phyloP scores from a whole-genome alignment of 1,140 invertebrate genomes.

The Apis dorsata region DNA sequence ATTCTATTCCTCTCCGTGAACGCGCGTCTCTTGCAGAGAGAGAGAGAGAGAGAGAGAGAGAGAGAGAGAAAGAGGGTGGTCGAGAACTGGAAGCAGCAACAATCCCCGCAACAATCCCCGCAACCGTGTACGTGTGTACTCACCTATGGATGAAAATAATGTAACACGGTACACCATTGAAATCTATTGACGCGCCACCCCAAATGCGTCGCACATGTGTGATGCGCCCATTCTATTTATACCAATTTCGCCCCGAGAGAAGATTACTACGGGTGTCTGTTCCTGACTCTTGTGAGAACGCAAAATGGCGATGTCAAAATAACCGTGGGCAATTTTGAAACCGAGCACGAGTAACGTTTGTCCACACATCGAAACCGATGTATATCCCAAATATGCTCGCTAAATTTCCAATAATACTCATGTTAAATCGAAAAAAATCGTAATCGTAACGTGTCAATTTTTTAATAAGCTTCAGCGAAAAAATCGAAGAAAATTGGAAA shows the following conservation, averaged over 20 bases:
- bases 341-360: not conserved
- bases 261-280: not conserved
- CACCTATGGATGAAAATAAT: conserved; percentile 74
- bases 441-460: no score
- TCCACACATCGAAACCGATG: no score
- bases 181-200: conserved; percentile 75
- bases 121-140: not conserved
- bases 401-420: no score
- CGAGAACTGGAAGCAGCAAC: not conserved
- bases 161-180: conserved; percentile 70
- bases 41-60: not conserved
- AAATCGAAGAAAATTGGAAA: no score
- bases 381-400: no score
- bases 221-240: conserved; percentile 52
- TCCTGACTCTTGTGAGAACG: conserved; percentile 67
- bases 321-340: conserved; percentile 59
- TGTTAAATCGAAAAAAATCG: no score
- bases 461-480: no score
- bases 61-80: not conserved
- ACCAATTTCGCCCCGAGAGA: conserved; percentile 33
- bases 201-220: conserved; percentile 57
- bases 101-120: conserved; percentile 2
- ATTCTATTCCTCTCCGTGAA: conserved; percentile 44
- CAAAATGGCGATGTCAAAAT: conserved; percentile 78
- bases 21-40: not conserved